Evolutionary conservation across 1,140 invertebrate species (phyloP), one percentile per base, ranked within the genome.

Genomic region (Caenorhabditis briggsae): DNA sequence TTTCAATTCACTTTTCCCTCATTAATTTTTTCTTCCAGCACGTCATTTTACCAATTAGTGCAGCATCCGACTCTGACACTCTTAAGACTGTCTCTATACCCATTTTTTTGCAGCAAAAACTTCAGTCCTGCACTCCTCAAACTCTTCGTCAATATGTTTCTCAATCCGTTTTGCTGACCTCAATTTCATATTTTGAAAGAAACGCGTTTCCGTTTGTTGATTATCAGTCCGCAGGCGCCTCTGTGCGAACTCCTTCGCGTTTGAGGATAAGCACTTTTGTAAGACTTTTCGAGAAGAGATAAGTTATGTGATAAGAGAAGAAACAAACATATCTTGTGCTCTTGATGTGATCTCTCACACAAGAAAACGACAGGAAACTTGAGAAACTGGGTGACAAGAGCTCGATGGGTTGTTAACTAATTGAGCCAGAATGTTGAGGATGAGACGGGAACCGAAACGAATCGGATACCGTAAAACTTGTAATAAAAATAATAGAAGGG

Each of bases 251-350:
- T 14, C 23, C 7, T 33, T 46, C 20, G n/a, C 70, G 23, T n/a
- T 50, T 78, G 50, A 6, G n/a, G 70, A 50, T 23, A 70, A 78
- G 46, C 70, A 78, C 46, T 78, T 78, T 50, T 11, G 70, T 50
- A 78, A 78, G 46, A 78, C 46, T 50, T 78, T 48, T 65, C 33
- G 43, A 78, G 70, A 50, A n/a, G 33, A 33, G 70, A 78, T 78
- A 78, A 78, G 70, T 50, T 46, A 78, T 78, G 70, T 78, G 70
- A 50, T 78, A 78, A 78, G 70, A 78, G 70, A 78, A 78, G 70
- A 78, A 78, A 78, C 70, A 78, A 78, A 78, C 70, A 78, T 78
- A 78, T 78, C 70, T 78, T 78, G 70, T 78, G 70, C 70, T 48
- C 70, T 53, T 78, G 46, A 70, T 70, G 64, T 70, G 64, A 70